Evolutionary conservation across 2,113 vertebrate species (phyloP).

Genomic region (Haemorhous mexicanus): DNA sequence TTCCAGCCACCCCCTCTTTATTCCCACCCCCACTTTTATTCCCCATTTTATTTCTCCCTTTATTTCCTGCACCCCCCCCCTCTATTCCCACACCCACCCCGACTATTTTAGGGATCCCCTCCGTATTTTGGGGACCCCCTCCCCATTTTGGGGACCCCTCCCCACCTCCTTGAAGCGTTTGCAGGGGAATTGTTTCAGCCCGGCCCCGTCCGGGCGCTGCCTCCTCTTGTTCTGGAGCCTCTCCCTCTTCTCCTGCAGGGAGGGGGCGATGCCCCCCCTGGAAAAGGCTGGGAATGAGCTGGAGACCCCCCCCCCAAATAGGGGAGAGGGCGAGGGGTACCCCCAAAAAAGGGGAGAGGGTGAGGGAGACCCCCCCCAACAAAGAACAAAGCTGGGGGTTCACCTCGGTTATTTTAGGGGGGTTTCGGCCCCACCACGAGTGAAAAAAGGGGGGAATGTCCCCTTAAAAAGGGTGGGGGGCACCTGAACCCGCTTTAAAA

Average conservation of each 20-base stretch:
- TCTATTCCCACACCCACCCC: no score
- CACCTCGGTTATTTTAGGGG: no score
- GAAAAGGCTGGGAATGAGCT: not conserved
- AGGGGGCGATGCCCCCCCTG: conserved; percentile 69
- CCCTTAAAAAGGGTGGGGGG: not conserved
- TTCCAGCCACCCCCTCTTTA: no score
- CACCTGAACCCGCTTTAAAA: not conserved
- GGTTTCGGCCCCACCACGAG: no score
- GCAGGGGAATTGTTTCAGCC: conserved; percentile 80
- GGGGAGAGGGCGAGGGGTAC: no score
- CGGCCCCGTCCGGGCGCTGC: conserved; percentile 57
- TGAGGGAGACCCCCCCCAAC: rapidly evolving
- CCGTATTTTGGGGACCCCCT: not conserved
- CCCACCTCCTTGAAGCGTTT: conserved; percentile 85
- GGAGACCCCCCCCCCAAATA: not conserved
- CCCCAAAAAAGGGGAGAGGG: not conserved
- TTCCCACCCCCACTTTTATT: no score
- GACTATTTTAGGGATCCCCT: not conserved
- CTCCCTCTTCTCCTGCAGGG: conserved; percentile 78
- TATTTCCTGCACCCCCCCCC: no score
- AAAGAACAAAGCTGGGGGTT: rapidly evolving
- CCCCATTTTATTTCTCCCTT: no score
- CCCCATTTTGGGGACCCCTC: not conserved
- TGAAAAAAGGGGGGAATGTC: not conserved
- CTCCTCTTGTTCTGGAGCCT: conserved; percentile 86